Evolutionary conservation across 2,888 invertebrate species (phyloP).

Genomic region (Meiosimyza platycephala): DNA sequence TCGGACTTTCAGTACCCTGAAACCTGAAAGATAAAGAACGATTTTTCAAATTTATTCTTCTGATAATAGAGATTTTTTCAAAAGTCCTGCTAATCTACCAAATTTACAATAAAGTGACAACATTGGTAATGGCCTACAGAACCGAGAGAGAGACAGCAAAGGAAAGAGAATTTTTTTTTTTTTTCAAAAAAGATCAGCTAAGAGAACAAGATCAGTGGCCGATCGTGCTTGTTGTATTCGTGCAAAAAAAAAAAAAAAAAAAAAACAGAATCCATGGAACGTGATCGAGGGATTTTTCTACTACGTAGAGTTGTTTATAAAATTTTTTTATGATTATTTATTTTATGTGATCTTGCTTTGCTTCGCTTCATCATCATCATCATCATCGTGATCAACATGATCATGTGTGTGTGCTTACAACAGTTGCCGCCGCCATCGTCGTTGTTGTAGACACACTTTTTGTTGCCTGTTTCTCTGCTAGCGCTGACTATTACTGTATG

Average conservation of each 20-base stretch:
- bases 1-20: no score
- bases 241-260: neutral
- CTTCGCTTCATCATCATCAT: neutral
- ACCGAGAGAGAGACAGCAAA: no score
- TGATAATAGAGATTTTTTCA: no score
- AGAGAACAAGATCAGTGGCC: no score
- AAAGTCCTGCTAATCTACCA: no score
- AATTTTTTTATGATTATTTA: constrained; percentile 26
- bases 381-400: neutral
- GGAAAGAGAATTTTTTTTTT: no score
- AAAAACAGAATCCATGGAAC: constrained; percentile 41
- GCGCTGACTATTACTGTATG: neutral
- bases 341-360: constrained; percentile 22
- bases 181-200: no score
- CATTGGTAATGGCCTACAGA: no score
- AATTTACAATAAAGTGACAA: no score
- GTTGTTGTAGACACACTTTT: constrained; percentile 18
- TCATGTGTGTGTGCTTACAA: constrained; percentile 18
- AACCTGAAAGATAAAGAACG: no score
- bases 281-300: constrained; percentile 44
- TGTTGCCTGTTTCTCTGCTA: constrained; percentile 32
- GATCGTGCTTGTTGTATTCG: no score
- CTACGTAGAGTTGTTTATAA: constrained; percentile 18
- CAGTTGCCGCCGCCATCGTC: constrained; percentile 19
- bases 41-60: no score